A percentile compares a stretch with the other conserved stretches of the same genome.
These are phyloP conservation scores for Vesta saturnalis DNA, from an alignment of 2,888 invertebrate species.

Conservation along the genomic window DNA sequence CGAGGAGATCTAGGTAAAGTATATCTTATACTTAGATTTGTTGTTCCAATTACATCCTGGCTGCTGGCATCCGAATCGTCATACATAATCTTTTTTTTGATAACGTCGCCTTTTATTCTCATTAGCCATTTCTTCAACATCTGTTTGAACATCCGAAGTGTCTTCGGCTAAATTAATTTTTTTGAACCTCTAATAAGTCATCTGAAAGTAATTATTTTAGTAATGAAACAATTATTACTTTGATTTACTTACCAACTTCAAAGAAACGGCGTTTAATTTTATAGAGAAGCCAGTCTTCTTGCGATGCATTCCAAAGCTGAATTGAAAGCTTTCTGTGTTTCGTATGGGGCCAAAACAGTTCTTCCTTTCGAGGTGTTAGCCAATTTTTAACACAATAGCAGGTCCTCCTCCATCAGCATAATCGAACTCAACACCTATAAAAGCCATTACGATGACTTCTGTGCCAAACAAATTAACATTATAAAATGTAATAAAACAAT, in stretches of 20 bases:
- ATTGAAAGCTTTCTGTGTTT: background rate
- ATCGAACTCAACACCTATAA: too few relatives aligned
- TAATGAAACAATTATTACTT: background rate
- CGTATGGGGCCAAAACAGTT: background rate
- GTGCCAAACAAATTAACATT: background rate
- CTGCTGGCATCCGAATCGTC: background rate
- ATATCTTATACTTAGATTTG: background rate
- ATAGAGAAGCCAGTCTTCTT: background rate
- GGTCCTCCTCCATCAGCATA: too few relatives aligned
- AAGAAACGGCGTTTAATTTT: too few relatives aligned
- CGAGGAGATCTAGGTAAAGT: background rate
- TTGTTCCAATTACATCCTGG: background rate
- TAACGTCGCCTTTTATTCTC: background rate
- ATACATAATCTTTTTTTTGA: background rate
- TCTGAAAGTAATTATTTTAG: too few relatives aligned
- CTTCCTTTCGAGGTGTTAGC: background rate
- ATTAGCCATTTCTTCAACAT: background rate
- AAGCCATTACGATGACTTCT: background rate
- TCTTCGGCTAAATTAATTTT: background rate
- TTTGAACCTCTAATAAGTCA: background rate
- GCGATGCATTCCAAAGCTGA: background rate
- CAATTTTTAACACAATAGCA: background rate
- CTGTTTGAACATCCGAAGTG: too few relatives aligned
- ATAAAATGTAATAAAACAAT: too few relatives aligned
- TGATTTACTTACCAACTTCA: background rate